These are phyloP conservation scores for Sebastes steindachneri DNA, from an alignment of 2,797 vertebrate genomes.

Conservation along the genomic window DNA sequence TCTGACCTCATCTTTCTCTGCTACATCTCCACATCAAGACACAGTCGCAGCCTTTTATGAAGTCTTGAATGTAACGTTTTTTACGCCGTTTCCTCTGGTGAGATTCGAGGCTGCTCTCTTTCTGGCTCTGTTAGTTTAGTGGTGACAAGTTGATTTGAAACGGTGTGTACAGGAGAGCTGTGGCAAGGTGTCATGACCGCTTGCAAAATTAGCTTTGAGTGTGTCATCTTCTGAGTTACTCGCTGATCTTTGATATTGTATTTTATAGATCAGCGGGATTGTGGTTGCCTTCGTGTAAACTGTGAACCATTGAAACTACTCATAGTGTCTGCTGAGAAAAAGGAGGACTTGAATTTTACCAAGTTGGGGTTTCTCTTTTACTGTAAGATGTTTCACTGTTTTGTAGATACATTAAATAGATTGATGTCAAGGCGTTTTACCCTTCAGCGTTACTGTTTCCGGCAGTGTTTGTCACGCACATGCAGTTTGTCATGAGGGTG, in stretches of 20 bases:
- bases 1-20: constrained; percentile 46
- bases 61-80: constrained; percentile 59
- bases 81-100: constrained; percentile 12
- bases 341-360: constrained; percentile 29
- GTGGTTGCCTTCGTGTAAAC: constrained; percentile 47
- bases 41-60: constrained; percentile 34
- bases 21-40: constrained; percentile 1
- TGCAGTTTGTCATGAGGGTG: constrained; percentile 22
- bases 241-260: constrained; percentile 4
- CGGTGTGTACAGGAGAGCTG: neutral
- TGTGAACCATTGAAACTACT: constrained; percentile 43
- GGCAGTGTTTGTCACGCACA: constrained; percentile 8
- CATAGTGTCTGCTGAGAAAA: constrained; percentile 23
- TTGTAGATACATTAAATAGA: constrained; percentile 23
- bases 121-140: constrained; percentile 15
- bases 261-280: constrained; percentile 11
- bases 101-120: constrained; percentile 19
- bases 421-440: constrained; percentile 19
- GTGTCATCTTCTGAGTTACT: neutral
- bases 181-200: neutral
- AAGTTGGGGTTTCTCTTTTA: constrained; percentile 18
- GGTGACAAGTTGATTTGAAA: constrained; percentile 9
- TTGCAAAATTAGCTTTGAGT: constrained; percentile 14
- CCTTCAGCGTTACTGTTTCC: constrained; percentile 5
- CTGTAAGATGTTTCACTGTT: constrained; percentile 38